Evolutionary conservation across 2,113 vertebrate genomes (phyloP), one percentile per base, ranked within the genome.

Genomic region (Patagioenas fasciata): DNA sequence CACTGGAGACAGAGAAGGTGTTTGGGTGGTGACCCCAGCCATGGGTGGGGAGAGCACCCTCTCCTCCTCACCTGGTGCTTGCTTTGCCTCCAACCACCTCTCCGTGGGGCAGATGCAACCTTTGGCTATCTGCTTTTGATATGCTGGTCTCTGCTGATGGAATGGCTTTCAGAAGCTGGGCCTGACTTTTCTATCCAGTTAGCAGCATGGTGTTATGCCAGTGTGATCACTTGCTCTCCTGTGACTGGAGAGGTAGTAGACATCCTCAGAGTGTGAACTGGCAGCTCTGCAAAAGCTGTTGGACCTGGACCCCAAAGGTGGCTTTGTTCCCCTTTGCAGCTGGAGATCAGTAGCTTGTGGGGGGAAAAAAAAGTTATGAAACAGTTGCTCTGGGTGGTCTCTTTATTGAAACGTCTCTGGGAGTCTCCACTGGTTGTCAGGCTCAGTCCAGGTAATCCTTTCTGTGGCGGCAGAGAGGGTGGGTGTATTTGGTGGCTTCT

Each of bases 161-260:
- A 60, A 88, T 26, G 64, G 32, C 67, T 83, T 74, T 62, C 48
- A 65, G 81, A 18, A 85, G 57, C 54, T 65, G 38, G 11, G 60
- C 16, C 28, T 75, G 15, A 73, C 58, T 54, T 20, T 88, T 50
- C 25, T 48, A 44, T 40, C 60, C 15, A 4, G 20, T 36, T 57
- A 36, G 40, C 50, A 40, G 34, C 15, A 2, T 5, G n/a, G 72
- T 26, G 85, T 93, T 21, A 13, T 25, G 29, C 34, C 9, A 8
- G 3, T 6, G n/a, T n/a, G 47, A 9, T 81, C 32, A 25, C 51
- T 42, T 60, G 42, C 53, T 36, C 60, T 58, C 1, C 0, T 13
- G 2, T 11, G 26, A 40, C 44, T 5, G 2, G 15, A 23, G 13
- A n/a, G 1, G 3, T 12, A 13, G 32, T 2, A 6, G 28, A 31